Evolutionary conservation across 2,797 vertebrate species (phyloP).

Genomic region (Telmatherina bonti): DNA sequence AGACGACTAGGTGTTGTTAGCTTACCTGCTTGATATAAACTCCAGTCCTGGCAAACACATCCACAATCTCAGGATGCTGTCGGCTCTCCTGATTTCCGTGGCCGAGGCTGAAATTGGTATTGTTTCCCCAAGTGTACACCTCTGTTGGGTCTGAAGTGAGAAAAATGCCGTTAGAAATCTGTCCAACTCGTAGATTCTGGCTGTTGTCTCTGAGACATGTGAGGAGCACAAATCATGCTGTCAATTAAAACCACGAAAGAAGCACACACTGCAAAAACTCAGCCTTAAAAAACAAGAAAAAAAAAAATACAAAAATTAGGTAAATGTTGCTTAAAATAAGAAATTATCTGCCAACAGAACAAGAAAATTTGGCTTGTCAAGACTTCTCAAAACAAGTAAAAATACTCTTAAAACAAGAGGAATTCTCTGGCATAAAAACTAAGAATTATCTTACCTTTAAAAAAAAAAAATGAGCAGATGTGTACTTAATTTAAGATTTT

Average conservation of each 20-base stretch:
- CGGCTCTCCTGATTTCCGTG: slow-evolving; percentile 96
- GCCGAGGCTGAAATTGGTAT: slow-evolving; percentile 96
- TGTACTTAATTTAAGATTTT: no score
- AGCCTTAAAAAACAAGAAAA: no score
- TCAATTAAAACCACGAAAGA: neutral
- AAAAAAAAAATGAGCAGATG: no score
- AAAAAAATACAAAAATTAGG: no score
- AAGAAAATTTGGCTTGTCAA: no score
- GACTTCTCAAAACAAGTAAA: no score
- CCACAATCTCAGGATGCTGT: slow-evolving; percentile 93
- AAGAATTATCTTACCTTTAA: no score
- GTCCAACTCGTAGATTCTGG: neutral
- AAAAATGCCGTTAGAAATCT: slow-evolving; percentile 38
- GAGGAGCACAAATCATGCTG: neutral
- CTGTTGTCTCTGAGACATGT: neutral
- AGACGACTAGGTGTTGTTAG: slow-evolving; percentile 23
- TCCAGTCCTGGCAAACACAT: slow-evolving; percentile 91
- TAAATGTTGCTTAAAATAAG: no score
- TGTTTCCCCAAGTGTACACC: slow-evolving; percentile 97
- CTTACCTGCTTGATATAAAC: slow-evolving; percentile 95
- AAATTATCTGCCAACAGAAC: no score
- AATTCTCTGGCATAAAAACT: no score
- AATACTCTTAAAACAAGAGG: no score
- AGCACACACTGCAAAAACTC: no score
- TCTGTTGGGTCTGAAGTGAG: slow-evolving; percentile 91